Conservation (phyloP, 2,888 invertebrate species). For the Fabriciana adippe region DNA sequence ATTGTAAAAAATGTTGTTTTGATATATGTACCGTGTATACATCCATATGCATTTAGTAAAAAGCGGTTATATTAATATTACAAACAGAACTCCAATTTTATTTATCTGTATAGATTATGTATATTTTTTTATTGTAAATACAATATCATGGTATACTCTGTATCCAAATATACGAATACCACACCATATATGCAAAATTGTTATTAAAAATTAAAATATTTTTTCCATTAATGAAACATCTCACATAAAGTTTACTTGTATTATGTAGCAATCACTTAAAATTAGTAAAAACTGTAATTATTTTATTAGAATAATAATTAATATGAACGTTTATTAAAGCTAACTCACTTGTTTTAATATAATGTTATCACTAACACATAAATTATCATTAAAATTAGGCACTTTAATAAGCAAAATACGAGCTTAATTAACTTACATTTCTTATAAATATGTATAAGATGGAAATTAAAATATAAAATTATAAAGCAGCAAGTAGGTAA, state of each 20-base stretch:
- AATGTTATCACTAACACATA: constrained; percentile 17
- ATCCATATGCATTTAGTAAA: too few species aligned
- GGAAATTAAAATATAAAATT: constrained; percentile 19
- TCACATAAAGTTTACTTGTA: constrained; percentile 3
- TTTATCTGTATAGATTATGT: too few species aligned
- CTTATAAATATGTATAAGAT: constrained; percentile 25
- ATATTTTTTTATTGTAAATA: too few species aligned
- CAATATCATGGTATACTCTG: too few species aligned
- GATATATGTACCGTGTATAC: too few species aligned
- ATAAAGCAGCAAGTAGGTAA: not conserved
- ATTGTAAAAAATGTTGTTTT: too few species aligned
- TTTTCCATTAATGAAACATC: not conserved
- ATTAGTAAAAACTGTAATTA: constrained; percentile 6
- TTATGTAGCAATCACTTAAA: constrained; percentile 9
- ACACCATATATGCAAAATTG: too few species aligned
- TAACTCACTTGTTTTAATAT: constrained; percentile 12
- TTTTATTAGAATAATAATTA: constrained; percentile 11
- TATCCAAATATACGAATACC: too few species aligned
- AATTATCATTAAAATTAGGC: constrained; percentile 23
- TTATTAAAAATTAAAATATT: too few species aligned
- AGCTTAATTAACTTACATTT: constrained; percentile 16
- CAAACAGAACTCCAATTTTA: too few species aligned
- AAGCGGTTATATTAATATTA: too few species aligned
- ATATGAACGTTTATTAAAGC: constrained; percentile 10
- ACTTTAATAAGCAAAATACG: constrained; percentile 15